Base-by-base conservation (phyloP, 2,113 vertebrate species). In the Campylomormyrus numenius region DNA sequence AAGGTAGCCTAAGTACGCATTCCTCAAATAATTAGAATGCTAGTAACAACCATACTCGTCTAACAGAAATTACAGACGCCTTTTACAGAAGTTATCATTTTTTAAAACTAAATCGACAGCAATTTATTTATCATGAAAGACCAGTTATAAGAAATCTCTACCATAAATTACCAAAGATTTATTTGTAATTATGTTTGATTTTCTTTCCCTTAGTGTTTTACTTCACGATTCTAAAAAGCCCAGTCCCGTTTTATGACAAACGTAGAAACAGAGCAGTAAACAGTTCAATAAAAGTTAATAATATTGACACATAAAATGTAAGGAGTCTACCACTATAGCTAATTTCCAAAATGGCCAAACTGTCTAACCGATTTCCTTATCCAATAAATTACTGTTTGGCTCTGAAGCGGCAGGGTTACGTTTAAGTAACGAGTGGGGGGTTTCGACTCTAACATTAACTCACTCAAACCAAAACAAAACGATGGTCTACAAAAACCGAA, bases 261-360 rank as follows among this genome's bases (percentile, higher is more conserved):
- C 90, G 90, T 88, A 58, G 92, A 83, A 74, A 90, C 62, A 35
- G 50, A 91, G 89, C 87, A 90, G 90, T 93, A 92, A 93, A 94
- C 91, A 91, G 88, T 91, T 91, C 77, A 91, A 94, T 93, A 91
- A 93, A 94, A 92, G 42, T 91, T 90, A 90, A 90, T 91, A 90
- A 91, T 90, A 88, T 85, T 83, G 89, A 88, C 91, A 92, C 91
- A 93, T 93, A 91, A 93, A 66, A 91, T 91, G 87, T 52, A 90
- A 89, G 31, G 58, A 90, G 91, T 66, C 85, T 88, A 80, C 15
- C 87, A 88, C 31, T 91, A 83, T 52, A 83, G 85, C 88, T 94
- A 9, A 93, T 93, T 92, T 93, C 53, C 88, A 92, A 74, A 93
- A 94, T 91, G 48, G 85, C 91, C 85, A 85, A 90, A 84, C 49